Base-by-base conservation (phyloP, 2,113 vertebrate genomes). In the Trichechus manatus region DNA sequence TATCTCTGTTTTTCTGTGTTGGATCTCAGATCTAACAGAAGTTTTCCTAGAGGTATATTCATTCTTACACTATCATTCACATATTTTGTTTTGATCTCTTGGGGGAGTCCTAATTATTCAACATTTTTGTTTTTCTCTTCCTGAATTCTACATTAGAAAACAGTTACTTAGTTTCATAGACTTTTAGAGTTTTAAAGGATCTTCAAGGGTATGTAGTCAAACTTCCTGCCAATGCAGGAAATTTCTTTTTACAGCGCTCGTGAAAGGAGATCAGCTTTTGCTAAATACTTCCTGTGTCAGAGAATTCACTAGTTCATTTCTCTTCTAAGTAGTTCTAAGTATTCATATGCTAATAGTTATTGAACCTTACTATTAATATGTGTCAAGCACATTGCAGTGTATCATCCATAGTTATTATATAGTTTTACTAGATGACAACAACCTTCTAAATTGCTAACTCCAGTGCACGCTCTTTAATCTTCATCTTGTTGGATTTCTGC, bases 51-150 rank as follows among this genome's bases (percentile, higher is more conserved):
- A 91, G 78, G 91, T 79, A 59, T 74, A 86, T 20, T 97, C 77
- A 87, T 87, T 92, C 53, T 2, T 84, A n/a, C 42, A 31, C 56
- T 91, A 11, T 84, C 82, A 64, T 64, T 95, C 93, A 59, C 19
- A 70, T 91, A 94, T 91, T 95, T 96, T 87, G 92, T 96, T 97
- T 97, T 93, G 42, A 75, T 96, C 89, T 95, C 78, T 66, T 44
- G 83, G 68, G 68, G 74, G 82, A 93, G 29, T 92, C n/a, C 25
- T 96, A 96, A 97, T 96, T 91, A 93, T 93, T 97, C 82, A 94
- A 64, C 15, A 33, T 64, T 95, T 94, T 87, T 70, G 33, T 77
- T 93, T 89, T 90, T n/a, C n/a, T 92, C 15, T 90, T 61, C n/a
- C 31, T 89, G 63, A 97, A 13, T 87, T 96, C 91, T 82, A 61